Evolutionary conservation across 2,888 invertebrate species (phyloP).

Genomic region (Nemoura dubitans): DNA sequence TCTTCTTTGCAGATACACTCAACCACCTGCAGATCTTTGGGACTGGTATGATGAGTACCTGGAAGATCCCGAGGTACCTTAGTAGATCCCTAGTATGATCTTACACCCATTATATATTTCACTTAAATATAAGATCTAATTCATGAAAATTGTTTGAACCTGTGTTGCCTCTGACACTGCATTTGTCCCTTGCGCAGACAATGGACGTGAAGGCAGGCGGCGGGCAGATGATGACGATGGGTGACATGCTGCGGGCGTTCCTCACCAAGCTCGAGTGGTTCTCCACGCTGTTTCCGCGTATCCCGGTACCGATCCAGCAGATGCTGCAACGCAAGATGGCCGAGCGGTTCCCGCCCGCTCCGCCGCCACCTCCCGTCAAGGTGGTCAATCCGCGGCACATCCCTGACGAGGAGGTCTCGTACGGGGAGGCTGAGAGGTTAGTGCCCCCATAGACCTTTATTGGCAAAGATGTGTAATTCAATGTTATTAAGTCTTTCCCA

Average conservation of each 20-base stretch:
- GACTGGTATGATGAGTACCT: slow-evolving; percentile 97
- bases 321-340: slow-evolving; percentile 81
- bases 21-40: slow-evolving; percentile 94
- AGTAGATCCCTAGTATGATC: slow-evolving; percentile 54
- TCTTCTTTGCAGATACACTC: slow-evolving; percentile 79
- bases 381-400: slow-evolving; percentile 56
- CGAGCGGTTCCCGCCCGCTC: slow-evolving; percentile 68
- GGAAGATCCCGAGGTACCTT: slow-evolving; percentile 87
- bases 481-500: too few relatives aligned
- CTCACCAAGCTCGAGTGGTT: slow-evolving; percentile 98
- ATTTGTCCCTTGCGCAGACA: slow-evolving; percentile 64
- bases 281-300: slow-evolving; percentile 96
- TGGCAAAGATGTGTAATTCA: too few relatives aligned
- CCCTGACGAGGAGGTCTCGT: slow-evolving; percentile 60
- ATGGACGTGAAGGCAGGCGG: slow-evolving; percentile 98
- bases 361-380: slow-evolving; percentile 54
- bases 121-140: background rate
- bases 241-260: slow-evolving; percentile 91
- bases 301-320: slow-evolving; percentile 97
- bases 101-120: background rate
- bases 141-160: slow-evolving; percentile 34
- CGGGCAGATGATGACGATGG: slow-evolving; percentile 91
- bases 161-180: background rate
- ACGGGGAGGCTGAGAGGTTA: slow-evolving; percentile 59
- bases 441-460: too few relatives aligned